phyloP scores from a whole-genome alignment of 1,140 invertebrate genomes.

The Heliconius nattereri region DNA sequence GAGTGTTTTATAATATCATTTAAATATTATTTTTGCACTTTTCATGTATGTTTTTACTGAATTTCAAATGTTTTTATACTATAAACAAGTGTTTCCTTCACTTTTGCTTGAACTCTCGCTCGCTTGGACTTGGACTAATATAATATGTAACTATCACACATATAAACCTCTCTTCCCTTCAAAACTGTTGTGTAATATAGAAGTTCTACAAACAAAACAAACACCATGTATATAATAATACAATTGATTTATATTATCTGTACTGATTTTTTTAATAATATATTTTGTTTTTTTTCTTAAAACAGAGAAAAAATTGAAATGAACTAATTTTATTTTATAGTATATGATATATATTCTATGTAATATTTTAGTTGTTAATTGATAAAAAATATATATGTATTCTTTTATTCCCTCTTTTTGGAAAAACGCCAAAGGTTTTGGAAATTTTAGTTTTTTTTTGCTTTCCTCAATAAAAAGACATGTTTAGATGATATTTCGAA shows the following conservation, averaged over 20 bases:
- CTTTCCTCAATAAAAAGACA: constrained; percentile 10
- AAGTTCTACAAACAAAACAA: background rate
- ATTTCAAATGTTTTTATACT: too few species aligned
- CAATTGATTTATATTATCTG: background rate
- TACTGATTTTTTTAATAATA: constrained; percentile 1
- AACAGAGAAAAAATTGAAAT: background rate
- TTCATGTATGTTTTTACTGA: too few species aligned
- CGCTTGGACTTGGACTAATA: too few species aligned
- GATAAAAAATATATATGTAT: background rate
- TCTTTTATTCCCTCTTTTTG: background rate
- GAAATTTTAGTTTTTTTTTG: background rate
- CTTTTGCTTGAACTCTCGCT: too few species aligned
- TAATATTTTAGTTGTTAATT: background rate
- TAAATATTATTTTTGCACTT: too few species aligned
- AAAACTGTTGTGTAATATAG: too few species aligned
- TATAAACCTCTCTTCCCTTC: too few species aligned
- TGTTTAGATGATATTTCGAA: background rate
- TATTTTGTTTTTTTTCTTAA: background rate
- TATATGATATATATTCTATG: background rate
- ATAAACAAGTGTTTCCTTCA: too few species aligned
- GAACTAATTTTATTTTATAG: background rate
- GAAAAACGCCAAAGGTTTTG: background rate
- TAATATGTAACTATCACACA: too few species aligned
- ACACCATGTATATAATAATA: constrained; percentile 6
- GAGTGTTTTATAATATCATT: too few species aligned